phyloP scores from a whole-genome alignment of 2,888 invertebrate species.

The Eueremaeus valkanovi region DNA sequence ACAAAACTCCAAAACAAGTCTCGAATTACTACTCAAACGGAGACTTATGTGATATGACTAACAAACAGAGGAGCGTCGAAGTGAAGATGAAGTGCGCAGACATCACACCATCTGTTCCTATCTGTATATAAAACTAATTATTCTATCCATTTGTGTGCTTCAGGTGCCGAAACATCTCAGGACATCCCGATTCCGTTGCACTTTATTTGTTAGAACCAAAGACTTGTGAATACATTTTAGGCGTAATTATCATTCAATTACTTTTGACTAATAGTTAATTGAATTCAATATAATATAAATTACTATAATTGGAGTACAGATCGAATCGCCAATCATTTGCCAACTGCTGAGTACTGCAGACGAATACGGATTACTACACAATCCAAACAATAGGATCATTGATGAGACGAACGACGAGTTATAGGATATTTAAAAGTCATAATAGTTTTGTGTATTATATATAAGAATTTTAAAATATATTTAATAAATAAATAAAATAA shows the following conservation, averaged over 20 bases:
- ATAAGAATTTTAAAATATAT: neutral
- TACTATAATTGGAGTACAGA: slow-evolving; percentile 53
- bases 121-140: too few relatives aligned
- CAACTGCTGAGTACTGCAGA: slow-evolving; percentile 75
- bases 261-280: slow-evolving; percentile 25
- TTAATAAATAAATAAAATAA: neutral
- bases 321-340: slow-evolving; percentile 87
- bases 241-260: too few relatives aligned
- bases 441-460: neutral
- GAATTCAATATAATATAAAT: too few relatives aligned
- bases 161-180: slow-evolving; percentile 55
- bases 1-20: slow-evolving; percentile 54
- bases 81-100: slow-evolving; percentile 54
- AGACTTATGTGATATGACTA: slow-evolving; percentile 69
- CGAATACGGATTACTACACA: slow-evolving; percentile 61
- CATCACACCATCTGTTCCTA: too few relatives aligned
- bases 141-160: slow-evolving; percentile 48
- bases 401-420: neutral
- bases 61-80: slow-evolving; percentile 68
- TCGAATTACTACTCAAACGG: slow-evolving; percentile 85
- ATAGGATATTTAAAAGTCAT: neutral
- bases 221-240: slow-evolving; percentile 87
- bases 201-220: slow-evolving; percentile 84
- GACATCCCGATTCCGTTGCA: slow-evolving; percentile 69
- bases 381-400: neutral